phyloP scores from a whole-genome alignment of 2,888 invertebrate species.

The Pollenia angustigena region DNA sequence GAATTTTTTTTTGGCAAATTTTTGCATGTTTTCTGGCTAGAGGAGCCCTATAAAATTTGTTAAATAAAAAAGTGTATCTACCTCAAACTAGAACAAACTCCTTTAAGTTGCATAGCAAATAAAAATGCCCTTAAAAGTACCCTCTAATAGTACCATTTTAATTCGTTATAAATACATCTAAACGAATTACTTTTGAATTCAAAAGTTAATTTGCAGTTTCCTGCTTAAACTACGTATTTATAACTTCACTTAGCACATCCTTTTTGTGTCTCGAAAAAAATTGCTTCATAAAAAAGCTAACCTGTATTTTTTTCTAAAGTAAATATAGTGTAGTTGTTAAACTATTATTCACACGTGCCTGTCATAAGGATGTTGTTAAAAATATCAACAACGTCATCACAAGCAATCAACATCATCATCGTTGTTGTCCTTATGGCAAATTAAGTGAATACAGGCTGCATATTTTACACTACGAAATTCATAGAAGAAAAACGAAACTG shows the following conservation, averaged over 20 bases:
- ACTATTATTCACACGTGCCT: constrained; percentile 59
- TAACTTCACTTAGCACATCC: constrained; percentile 11
- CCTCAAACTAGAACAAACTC: too few relatives aligned
- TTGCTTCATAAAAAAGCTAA: neutral
- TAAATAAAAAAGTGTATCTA: too few relatives aligned
- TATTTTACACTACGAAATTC: constrained; percentile 17
- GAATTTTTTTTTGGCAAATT: too few relatives aligned
- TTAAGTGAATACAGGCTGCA: constrained; percentile 60
- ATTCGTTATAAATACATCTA: neutral
- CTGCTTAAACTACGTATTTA: constrained; percentile 6
- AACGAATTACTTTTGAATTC: neutral
- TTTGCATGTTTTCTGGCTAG: too few relatives aligned
- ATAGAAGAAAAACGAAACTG: neutral
- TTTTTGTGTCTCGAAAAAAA: neutral
- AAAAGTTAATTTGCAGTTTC: neutral
- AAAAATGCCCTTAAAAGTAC: neutral
- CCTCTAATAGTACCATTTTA: neutral
- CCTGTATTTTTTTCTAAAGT: neutral
- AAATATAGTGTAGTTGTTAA: constrained; percentile 2
- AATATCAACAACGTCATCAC: constrained; percentile 45
- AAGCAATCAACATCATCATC: constrained; percentile 23
- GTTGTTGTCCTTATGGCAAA: constrained; percentile 49
- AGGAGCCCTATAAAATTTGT: too few relatives aligned
- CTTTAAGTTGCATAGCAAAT: too few relatives aligned
- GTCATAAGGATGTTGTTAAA: constrained; percentile 55